phyloP scores from a whole-genome alignment of 1,140 invertebrate species.

The Holcopasites calliopsidis region DNA sequence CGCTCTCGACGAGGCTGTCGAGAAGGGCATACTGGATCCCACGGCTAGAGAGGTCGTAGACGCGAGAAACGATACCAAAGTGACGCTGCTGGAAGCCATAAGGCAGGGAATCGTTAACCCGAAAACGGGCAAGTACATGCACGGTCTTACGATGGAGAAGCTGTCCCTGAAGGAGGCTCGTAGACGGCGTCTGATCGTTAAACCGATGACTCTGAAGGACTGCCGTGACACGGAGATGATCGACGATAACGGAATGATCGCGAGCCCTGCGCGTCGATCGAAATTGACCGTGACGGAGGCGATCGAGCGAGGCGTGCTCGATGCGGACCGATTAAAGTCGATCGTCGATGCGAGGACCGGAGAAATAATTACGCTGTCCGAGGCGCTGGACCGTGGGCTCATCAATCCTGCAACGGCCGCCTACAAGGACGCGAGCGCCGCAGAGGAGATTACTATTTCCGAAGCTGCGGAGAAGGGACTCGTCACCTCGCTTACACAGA shows the following conservation, averaged over 20 bases:
- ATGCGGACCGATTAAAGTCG: slow-evolving; percentile 88
- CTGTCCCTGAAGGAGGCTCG: slow-evolving; percentile 90
- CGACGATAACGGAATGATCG: slow-evolving; percentile 88
- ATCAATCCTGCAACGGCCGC: slow-evolving; percentile 85
- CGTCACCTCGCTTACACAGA: slow-evolving; percentile 92
- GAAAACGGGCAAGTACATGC: slow-evolving; percentile 88
- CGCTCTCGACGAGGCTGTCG: slow-evolving; percentile 88
- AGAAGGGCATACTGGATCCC: slow-evolving; percentile 87
- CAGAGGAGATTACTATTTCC: slow-evolving; percentile 86
- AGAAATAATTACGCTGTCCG: slow-evolving; percentile 89
- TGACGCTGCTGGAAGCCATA: slow-evolving; percentile 91
- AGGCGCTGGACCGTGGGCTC: slow-evolving; percentile 90
- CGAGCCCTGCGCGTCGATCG: slow-evolving; percentile 87
- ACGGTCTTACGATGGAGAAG: slow-evolving; percentile 86
- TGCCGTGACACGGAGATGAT: slow-evolving; percentile 89
- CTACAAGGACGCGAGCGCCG: slow-evolving; percentile 86
- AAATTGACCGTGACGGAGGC: slow-evolving; percentile 91
- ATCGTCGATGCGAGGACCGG: slow-evolving; percentile 88
- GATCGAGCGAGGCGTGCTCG: slow-evolving; percentile 90
- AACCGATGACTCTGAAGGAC: slow-evolving; percentile 95
- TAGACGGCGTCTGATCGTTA: slow-evolving; percentile 88
- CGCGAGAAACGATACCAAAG: slow-evolving; percentile 86
- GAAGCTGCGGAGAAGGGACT: slow-evolving; percentile 92
- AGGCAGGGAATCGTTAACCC: slow-evolving; percentile 87
- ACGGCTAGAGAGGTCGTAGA: slow-evolving; percentile 90